Base-by-base conservation (phyloP, 2,888 invertebrate genomes). In the Polymixis lichenea region DNA sequence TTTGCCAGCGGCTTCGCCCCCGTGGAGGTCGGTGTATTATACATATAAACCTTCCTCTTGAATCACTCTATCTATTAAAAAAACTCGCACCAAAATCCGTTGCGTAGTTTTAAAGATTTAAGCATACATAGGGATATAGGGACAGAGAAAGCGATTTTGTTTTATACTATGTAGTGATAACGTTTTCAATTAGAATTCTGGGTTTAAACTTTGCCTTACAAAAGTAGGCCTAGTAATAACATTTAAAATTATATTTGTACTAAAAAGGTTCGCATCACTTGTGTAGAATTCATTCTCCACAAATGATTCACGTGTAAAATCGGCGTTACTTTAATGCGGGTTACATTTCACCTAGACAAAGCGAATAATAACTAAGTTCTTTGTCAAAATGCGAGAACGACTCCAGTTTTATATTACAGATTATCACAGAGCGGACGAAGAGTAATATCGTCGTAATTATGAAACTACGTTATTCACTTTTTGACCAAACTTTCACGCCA, bases 401-500 rank as follows among this genome's bases (percentile, higher is more conserved):
- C 25, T 70, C 70, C 32, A 22, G 19, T 69, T 58, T 56, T 49
- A 58, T 46, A 61, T 66, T 66, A 66, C 25, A 78, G 64, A 74
- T 78, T 68, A 78, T 65, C 60, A 53, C 72, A 25, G 22, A 73
- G n/a, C 61, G 43, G 38, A 77, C 72, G 65, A 75, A 38, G 67
- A 73, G 61, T 76, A 82, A 78, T 74, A 77, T 71, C 68, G 38
- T 65, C 28, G 60, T 74, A 76, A 79, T 82, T 79, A 79, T 55
- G 43, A 77, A 78, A 84, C 75, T 75, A 81, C 76, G 60, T 72
- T 65, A 78, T 74, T 71, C 75, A 81, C 61, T 72, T 70, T 84
- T 75, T 56, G 53, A 62, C 60, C 72, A 82, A n/a, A 85, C 75
- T 81, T 81, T 85, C 78, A 83, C 77, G 61, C 84, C 78, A 83